Evolutionary conservation across 2,888 invertebrate genomes (phyloP), one percentile per base, ranked within the genome.

Genomic region (Pachydiplax longipennis): DNA sequence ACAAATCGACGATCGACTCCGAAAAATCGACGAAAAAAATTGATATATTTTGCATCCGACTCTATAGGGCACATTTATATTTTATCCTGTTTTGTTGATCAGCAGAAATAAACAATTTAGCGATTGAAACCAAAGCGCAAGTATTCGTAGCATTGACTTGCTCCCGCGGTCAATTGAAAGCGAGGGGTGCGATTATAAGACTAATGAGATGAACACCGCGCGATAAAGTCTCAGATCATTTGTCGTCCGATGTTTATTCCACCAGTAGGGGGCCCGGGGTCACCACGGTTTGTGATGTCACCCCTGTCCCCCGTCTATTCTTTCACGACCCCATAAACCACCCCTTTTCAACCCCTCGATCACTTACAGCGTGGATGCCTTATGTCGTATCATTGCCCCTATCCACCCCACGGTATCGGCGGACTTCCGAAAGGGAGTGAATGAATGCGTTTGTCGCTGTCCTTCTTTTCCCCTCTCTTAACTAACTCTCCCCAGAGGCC

Each of bases 401-500:
- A 53, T 4, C 18, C 35, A 22, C 87, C 31, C 35, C 15, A 18
- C 25, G 31, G 44, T n/a, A 25, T 65, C 25, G 53, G 48, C 31
- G 80, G 80, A 37, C 37, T 80, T 31, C 80, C 37, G 10, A 37
- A 31, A 31, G 25, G 25, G 82, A 53, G 83, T 58, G 44, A 83
- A 83, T 35, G 83, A 87, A 61, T 61, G 53, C 87, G 87, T 87
- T 87, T 87, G 87, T 65, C 87, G 87, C 37, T 61, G 6, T 22
- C 58, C 58, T 58, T 18, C 22, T 22, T 31, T 31, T 48, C 53
- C 53, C 53, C 44, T 53, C 58, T 58, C 22, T 44, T 40, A 48
- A 25, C 58, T 31, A 53, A 5, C 83, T 35, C 58, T 35, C 31
- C 25, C 31, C 4, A 2, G 73, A 12, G 12, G 12, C 65, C 22